Conservation (phyloP, 2,797 vertebrate species). For the Nothura maculosa region DNA sequence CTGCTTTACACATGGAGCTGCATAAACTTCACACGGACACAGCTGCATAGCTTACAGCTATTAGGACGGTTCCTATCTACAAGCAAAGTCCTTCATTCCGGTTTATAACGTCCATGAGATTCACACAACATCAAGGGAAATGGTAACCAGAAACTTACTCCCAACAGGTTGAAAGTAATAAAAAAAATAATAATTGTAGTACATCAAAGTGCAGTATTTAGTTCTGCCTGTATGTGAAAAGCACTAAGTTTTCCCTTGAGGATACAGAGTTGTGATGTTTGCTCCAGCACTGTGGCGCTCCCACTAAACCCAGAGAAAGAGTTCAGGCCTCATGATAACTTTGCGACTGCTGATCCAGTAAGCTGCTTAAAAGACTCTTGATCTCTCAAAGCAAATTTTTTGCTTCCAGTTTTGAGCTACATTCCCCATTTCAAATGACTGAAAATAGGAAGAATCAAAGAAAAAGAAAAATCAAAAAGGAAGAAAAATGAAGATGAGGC, state of each 20-base stretch:
- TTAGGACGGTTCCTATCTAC: neutral
- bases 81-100: neutral
- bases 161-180: slow-evolving; percentile 45
- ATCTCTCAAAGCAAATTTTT: slow-evolving; percentile 74
- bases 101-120: neutral
- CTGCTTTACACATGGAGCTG: neutral
- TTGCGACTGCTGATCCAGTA: slow-evolving; percentile 76
- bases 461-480: neutral
- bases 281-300: slow-evolving; percentile 55
- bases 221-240: slow-evolving; percentile 75
- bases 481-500: slow-evolving; percentile 24
- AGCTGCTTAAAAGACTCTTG: slow-evolving; percentile 76
- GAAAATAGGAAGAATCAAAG: slow-evolving; percentile 26
- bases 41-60: neutral
- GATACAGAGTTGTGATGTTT: slow-evolving; percentile 68
- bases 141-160: slow-evolving; percentile 11
- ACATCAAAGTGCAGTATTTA: slow-evolving; percentile 75
- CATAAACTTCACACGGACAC: neutral
- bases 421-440: slow-evolving; percentile 52
- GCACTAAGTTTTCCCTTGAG: slow-evolving; percentile 69
- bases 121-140: slow-evolving; percentile 21
- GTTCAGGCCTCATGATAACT: slow-evolving; percentile 75
- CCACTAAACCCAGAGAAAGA: slow-evolving; percentile 67
- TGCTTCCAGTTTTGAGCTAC: slow-evolving; percentile 68
- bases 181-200: neutral